Base-by-base conservation (phyloP, 1,140 invertebrate genomes). In the Zaprionus africanus region DNA sequence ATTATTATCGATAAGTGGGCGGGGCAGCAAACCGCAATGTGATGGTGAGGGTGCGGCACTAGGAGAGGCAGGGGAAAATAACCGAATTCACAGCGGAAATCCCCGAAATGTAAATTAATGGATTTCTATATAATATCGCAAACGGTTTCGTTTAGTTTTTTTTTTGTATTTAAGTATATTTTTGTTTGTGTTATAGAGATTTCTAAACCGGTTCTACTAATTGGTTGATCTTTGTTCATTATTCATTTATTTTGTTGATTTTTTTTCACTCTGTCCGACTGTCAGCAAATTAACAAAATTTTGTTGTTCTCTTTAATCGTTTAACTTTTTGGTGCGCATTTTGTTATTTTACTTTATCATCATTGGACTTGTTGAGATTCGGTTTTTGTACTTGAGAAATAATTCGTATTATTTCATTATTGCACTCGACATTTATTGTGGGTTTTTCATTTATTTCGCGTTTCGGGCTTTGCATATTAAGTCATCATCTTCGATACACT, bases 91-190 rank as follows among this genome's bases (percentile, higher is more conserved):
- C 64, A 76, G 60, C 81, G 82, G 82, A 86, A 86, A 88, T 74
- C 65, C 84, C 84, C 84, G 34, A 90, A 88, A 88, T 88, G 84
- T 84, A 90, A 88, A 88, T 90, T 84, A 88, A 88, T 88, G 61
- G 64, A 81, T 88, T 64, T 70, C 67, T 71, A 78, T 79, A 81
- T 78, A 51, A 79, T 70, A 78, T 31, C 56, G 31, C 64, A 34
- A 17, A 46, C 41, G 6, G n/a, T 46, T 46, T 46, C 41, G n/a
- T 46, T 13, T 38, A 2, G 36, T 38, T 5, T 38, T 15, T 38
- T 38, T 38, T 38, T 38, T 15, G 4, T 36, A 0, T 43, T 34
- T 22, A 2, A 2, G 22, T 22, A 49, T 73, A 63, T 79, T 64
- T 76, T 41, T 34, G 43, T 69, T 71, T 76, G 9, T 60, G 24